Base-by-base conservation (phyloP, 2,797 vertebrate genomes). In the Crenichthys baileyi region DNA sequence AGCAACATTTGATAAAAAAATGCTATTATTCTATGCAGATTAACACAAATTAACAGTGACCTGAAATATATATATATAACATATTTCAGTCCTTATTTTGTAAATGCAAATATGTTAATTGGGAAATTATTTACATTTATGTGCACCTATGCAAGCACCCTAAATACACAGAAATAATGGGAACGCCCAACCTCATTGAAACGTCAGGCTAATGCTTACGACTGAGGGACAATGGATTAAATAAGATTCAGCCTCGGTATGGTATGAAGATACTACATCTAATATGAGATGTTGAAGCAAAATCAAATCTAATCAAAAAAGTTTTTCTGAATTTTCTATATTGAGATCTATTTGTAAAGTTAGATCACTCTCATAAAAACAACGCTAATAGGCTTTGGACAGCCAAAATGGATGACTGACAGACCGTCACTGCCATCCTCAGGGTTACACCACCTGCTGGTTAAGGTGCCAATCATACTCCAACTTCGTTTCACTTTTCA, bases 391-490 rank as follows among this genome's bases (percentile, higher is more conserved):
- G 29, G 36, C n/a, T 26, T 29, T 44, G 5, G 3, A 24, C 41
- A 44, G 36, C 51, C 26, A 76, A 70, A 79, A 63, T 56, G 39
- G 6, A 26, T 53, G 26, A 55, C 29, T 58, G 68, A 65, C 60
- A 60, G 39, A n/a, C 71, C 41, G 15, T 65, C 41, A 20, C 24
- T 51, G 13, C 29, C 15, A 11, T 77, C 51, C 50, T 9, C 61
- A 24, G 70, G 77, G 71, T 67, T 22, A 8, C 2, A 65, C 39
- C 39, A 75, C 53, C 56, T 22, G 12, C 65, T 3, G 26, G 63
- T n/a, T 72, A 53, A 29, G 70, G n/a, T 56, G 53, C 67, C 70
- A 70, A 48, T 87, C 48, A 85, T 85, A 82, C 11, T 7, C 20
- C 51, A 55, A 83, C 70, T 77, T 77, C 79, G n/a, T n/a, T n/a